Evolutionary conservation across 1,140 invertebrate genomes (phyloP).

Genomic region (Drosophila simulans): DNA sequence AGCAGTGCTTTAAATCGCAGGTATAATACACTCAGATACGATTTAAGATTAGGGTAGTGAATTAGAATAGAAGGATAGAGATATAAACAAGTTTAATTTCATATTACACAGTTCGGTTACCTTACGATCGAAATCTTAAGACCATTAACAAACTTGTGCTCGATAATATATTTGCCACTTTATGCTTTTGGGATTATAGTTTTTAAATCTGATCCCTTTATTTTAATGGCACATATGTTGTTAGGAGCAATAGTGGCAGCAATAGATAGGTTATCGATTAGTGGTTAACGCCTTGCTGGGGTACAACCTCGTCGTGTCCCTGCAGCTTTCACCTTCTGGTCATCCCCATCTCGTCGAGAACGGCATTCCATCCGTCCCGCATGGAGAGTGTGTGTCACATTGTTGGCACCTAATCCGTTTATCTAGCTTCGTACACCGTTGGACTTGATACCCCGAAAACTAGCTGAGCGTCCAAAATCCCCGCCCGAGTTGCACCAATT

Average conservation of each 20-base stretch:
- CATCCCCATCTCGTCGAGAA: conserved; percentile 17
- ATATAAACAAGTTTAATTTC: not conserved
- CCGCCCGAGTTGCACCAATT: conserved; percentile 29
- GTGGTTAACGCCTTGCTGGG: conserved; percentile 46
- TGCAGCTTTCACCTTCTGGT: conserved; percentile 27
- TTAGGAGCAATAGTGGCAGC: conserved; percentile 1
- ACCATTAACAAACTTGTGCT: too few species aligned
- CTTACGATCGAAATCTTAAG: too few species aligned
- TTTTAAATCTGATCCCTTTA: too few species aligned
- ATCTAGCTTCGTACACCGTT: conserved; percentile 85
- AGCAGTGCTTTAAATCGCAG: conserved; percentile 56
- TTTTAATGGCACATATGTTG: not conserved
- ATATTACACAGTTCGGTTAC: too few species aligned
- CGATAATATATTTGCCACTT: too few species aligned
- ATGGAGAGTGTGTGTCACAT: conserved; percentile 51
- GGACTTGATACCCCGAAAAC: conserved; percentile 79
- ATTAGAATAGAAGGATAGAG: not conserved
- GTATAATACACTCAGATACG: conserved; percentile 32
- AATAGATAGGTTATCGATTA: conserved; percentile 73
- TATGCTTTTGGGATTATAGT: too few species aligned
- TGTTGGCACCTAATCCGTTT: conserved; percentile 84
- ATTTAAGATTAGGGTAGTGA: not conserved
- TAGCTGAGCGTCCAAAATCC: conserved; percentile 66
- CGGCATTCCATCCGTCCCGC: not conserved
- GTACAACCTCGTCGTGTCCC: not conserved